Base-by-base conservation (phyloP, 2,888 invertebrate species). In the Mylabris sibirica region DNA sequence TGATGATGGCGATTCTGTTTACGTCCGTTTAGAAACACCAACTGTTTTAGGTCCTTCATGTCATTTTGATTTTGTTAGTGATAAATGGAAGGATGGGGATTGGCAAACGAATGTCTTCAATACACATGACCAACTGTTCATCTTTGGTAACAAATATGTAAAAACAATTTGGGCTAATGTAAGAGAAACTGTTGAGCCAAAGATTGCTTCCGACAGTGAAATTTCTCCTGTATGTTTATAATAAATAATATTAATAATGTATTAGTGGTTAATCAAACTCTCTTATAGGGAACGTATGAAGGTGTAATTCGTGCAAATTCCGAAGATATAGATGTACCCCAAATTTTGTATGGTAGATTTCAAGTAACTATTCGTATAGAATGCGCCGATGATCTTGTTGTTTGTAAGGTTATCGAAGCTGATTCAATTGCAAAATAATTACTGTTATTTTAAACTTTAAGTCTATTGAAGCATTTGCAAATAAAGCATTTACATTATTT, bases 71-170 rank as follows among this genome's bases (percentile, higher is more conserved):
- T 35, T 60, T 35, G 20, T 38, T 1, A 35, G 60, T 4, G 65
- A 65, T 59, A 26, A 30, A 20, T 66, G 35, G 30, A 44, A 49
- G 11, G 17, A 44, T 30, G 65, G 53, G 12, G 14, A 5, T n/a
- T 65, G 65, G 65, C 12, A 60, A 17, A 44, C 59, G 35, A 24
- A 68, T 34, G 11, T 34, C 14, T 62, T 24, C 63, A 63, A 24
- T 30, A 0, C 14, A 14, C 14, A 20, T 12, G 60, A 38, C 24
- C 8, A 20, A 1, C 9, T 26, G 5, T 65, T 60, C 41, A 5
- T 41, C 9, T 30, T 30, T 22, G 5, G 41, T 8, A 59, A 59
- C 6, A 11, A 64, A 57, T 41, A 26, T 59, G 0, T 65, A 3
- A 38, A n/a, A 20, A 12, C 24, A 44, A 0, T 65, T 11, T 65